Evolutionary conservation across 2,888 invertebrate genomes (phyloP), one percentile per base, ranked within the genome.

Genomic region (Helicoverpa assulta): DNA sequence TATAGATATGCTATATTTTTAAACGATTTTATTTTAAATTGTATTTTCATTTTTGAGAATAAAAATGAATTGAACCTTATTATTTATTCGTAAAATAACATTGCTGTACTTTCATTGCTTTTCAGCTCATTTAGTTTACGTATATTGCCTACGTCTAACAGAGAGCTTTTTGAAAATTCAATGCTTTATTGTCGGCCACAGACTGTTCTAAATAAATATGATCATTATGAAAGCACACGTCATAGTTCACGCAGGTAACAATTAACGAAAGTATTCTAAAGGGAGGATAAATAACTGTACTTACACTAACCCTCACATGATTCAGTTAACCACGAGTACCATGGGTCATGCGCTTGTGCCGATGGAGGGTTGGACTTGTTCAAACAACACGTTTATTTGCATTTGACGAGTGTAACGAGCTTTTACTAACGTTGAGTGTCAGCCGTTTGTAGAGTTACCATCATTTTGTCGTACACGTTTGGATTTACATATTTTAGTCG

Each of bases 351-450:
- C 74, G 79, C 73, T 52, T 76, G 76, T 74, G 73, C 64, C 54
- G 63, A 74, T 67, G 83, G 85, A 85, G 89, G 91, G 91, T 88
- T 84, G 82, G 80, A 80, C 83, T 86, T 88, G 86, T 91, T 90
- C 88, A 93, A 90, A 92, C 82, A 90, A 72, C 90, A 84, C 89
- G 81, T 82, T 91, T 94, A 93, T 94, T 94, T 93, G 92, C 92
- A 92, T 93, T 88, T 83, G 86, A 84, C 86, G 90, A 90, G 88
- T 90, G 90, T 91, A 91, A 89, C 89, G 88, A 88, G 89, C 89
- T 90, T 92, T 90, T 89, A 90, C 88, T 90, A 88, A 90, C 88
- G 83, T 81, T 88, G 81, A 83, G 79, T 85, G 79, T 86, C 76
- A 78, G 67, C 63, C 68, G 67, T 72, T 73, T 68, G 73, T 86